Percentiles rank a stretch among this genome's conserved stretches.
Conservation (phyloP, 37 sponge, comb jelly and placozoan species). For the Eunapius fragilis region DNA sequence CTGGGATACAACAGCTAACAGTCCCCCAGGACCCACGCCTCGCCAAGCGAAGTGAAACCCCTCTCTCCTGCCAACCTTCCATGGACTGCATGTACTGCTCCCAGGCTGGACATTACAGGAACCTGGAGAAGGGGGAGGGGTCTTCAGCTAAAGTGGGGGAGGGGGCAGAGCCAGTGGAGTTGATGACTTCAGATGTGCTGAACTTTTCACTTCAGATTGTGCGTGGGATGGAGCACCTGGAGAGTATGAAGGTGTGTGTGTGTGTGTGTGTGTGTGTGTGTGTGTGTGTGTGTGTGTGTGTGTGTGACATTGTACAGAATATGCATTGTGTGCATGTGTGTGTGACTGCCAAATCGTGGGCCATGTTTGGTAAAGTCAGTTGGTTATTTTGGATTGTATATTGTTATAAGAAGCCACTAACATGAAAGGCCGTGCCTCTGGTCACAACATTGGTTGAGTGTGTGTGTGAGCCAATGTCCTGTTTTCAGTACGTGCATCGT, state of each 20-base stretch:
- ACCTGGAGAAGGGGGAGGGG: neutral
- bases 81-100: neutral
- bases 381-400: neutral
- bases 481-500: conserved; percentile 65
- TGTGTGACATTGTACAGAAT: neutral
- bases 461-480: neutral
- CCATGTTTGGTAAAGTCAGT: neutral
- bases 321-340: neutral
- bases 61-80: conserved; percentile 1
- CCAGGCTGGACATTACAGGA: neutral
- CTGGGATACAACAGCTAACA: neutral
- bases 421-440: neutral
- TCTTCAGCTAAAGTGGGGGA: neutral
- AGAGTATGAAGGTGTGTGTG: conserved; percentile 61
- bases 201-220: conserved; percentile 70
- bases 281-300: neutral
- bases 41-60: neutral
- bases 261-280: neutral
- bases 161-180: neutral
- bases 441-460: neutral
- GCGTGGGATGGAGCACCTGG: conserved; percentile 81
- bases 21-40: neutral
- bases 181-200: conserved; percentile 55
- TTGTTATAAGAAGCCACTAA: neutral
- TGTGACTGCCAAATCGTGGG: neutral